Evolutionary conservation across 2,888 invertebrate species (phyloP).

Genomic region (Amphipoea oculea): DNA sequence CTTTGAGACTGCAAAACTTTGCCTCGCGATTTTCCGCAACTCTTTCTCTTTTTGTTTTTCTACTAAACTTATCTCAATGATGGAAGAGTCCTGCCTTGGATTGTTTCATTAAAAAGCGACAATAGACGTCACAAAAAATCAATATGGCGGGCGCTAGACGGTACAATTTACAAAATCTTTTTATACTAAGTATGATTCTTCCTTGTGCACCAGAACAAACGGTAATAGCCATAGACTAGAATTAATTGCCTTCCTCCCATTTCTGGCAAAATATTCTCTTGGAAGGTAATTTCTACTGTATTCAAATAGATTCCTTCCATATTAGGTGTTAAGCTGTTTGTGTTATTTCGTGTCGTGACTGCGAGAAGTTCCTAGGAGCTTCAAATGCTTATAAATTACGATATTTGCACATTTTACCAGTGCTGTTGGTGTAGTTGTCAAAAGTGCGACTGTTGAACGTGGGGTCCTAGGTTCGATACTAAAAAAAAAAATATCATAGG

Average conservation of each 20-base stretch:
- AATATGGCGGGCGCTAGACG: no score
- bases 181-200: background rate
- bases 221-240: constrained; percentile 15
- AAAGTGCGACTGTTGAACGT: background rate
- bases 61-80: no score
- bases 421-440: background rate
- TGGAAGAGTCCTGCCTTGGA: no score
- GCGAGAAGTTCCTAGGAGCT: constrained; percentile 32
- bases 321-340: constrained; percentile 53
- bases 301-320: constrained; percentile 58
- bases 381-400: constrained; percentile 43
- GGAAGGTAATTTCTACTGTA: constrained; percentile 62
- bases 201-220: constrained; percentile 10
- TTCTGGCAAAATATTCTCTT: constrained; percentile 42
- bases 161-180: background rate
- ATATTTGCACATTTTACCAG: background rate
- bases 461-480: no score
- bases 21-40: no score
- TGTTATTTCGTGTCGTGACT: constrained; percentile 65
- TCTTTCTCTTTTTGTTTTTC: no score
- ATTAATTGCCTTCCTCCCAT: constrained; percentile 56
- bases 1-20: no score
- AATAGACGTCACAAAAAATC: no score
- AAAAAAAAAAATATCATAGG: no score
- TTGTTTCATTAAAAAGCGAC: no score